Percentiles rank a stretch among this genome's conserved stretches.
phyloP scores from a whole-genome alignment of 2,797 vertebrate species.

The Taeniopygia guttata region DNA sequence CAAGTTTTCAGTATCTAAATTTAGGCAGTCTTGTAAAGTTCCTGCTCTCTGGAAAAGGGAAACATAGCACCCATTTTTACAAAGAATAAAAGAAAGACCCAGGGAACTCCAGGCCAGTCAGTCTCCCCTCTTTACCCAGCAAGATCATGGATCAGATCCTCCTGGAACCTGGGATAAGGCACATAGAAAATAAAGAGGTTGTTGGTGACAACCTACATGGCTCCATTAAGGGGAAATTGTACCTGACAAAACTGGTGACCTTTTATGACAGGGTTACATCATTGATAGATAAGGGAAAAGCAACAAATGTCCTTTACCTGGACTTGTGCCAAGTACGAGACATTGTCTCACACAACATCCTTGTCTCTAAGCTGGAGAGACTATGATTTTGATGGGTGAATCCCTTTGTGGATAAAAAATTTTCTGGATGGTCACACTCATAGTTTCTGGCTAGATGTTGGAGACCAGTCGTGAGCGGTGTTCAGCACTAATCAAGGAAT shows the following conservation, averaged over 20 bases:
- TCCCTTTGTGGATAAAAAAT: not conserved
- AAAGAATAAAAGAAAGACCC: not conserved
- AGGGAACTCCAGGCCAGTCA: not conserved
- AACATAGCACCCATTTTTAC: not conserved
- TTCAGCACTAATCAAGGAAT: not conserved
- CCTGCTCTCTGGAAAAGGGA: not conserved
- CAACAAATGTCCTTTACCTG: not conserved
- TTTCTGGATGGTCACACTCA: not conserved
- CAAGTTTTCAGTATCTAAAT: not conserved
- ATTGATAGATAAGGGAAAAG: not conserved
- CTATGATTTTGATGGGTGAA: not conserved
- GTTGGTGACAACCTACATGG: not conserved
- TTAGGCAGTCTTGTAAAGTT: not conserved
- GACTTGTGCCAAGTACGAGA: not conserved
- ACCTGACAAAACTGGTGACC: not conserved
- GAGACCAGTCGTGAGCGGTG: not conserved
- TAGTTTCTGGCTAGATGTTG: not conserved
- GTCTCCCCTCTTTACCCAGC: not conserved
- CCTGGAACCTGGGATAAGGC: not conserved
- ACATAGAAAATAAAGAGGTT: not conserved
- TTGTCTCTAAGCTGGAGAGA: not conserved
- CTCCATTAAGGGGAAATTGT: not conserved
- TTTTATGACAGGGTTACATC: not conserved
- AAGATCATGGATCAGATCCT: not conserved
- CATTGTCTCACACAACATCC: not conserved